Base-by-base conservation (phyloP, 2,797 vertebrate genomes). In the Brachymystax lenok region DNA sequence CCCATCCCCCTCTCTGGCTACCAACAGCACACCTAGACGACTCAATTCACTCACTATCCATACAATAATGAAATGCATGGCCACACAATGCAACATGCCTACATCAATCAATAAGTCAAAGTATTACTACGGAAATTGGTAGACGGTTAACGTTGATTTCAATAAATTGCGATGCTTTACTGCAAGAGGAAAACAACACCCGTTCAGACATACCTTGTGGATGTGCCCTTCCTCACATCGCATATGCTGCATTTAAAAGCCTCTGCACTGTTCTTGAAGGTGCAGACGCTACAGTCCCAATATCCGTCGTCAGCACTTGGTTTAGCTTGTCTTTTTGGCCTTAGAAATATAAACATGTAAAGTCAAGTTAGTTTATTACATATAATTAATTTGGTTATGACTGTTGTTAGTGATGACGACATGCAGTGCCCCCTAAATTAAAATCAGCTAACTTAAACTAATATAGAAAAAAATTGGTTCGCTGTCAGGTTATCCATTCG, bases 241-340 rank as follows among this genome's bases (percentile, higher is more conserved):
- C 98, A 99, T 95, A 99, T 99, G 95, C 97, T 99, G 96, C 98
- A 99, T 90, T 99, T 99, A 88, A 99, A 99, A 79, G 98, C 98
- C 95, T 99, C 98, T 40, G 98, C 98, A 76, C 97, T 98, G 96
- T 99, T 99, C 86, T 93, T 96, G 93, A 97, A 99, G 92, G 98
- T 99, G 94, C 98, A 99, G 74, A 99, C 98, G 81, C 98, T 99
- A 95, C 98, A 99, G 91, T 99, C 98, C 98, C 98, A 99, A 94
- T 96, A 99, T 81, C 98, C 97, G 89, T 99, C 98, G 69, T 99
- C 98, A 3, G 95, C 96, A 13, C 93, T 93, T 89, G 97, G 97
- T 91, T 99, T 99, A 84, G 97, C 98, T 97, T 99, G 98, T 96
- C 98, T 94, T 89, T 99, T 99, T 88, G 98, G 98, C 97, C 98